A percentile compares a stretch with the other conserved stretches of the same genome.
These are phyloP conservation scores for Petroica traversi DNA, from an alignment of 2,113 vertebrate species.

Conservation along the genomic window DNA sequence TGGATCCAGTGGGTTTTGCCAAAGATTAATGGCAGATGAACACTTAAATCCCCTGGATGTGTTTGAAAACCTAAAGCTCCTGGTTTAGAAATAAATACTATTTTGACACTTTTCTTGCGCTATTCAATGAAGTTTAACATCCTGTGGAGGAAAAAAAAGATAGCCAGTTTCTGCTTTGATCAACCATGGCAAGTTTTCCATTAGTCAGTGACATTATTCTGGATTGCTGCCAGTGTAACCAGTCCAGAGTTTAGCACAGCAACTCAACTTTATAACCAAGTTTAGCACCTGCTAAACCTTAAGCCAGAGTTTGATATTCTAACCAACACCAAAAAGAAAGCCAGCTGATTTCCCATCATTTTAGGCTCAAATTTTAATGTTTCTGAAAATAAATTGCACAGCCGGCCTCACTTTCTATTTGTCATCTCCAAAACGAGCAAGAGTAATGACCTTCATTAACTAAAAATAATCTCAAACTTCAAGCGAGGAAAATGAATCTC, in stretches of 20 bases:
- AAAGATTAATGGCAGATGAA: background rate
- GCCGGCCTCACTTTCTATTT: background rate
- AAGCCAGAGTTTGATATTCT: background rate
- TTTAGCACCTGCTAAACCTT: slow-evolving; percentile 18
- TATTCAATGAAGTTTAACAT: background rate
- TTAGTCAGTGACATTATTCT: background rate
- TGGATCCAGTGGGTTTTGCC: background rate
- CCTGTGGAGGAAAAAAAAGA: background rate
- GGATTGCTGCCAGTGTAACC: background rate
- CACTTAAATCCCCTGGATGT: background rate
- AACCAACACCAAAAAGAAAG: background rate
- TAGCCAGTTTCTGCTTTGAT: background rate
- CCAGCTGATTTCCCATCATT: background rate
- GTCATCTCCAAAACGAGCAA: background rate
- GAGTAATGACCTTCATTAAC: slow-evolving; percentile 39
- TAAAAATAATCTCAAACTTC: slow-evolving; percentile 20
- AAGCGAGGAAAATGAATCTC: slow-evolving; percentile 10
- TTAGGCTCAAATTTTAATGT: background rate
- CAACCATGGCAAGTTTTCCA: background rate
- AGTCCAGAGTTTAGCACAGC: background rate
- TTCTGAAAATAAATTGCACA: slow-evolving; percentile 28
- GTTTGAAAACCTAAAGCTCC: background rate
- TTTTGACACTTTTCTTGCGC: background rate
- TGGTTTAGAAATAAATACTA: background rate
- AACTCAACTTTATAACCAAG: background rate